phyloP scores from a whole-genome alignment of 2,113 vertebrate genomes.

The Colius striatus region DNA sequence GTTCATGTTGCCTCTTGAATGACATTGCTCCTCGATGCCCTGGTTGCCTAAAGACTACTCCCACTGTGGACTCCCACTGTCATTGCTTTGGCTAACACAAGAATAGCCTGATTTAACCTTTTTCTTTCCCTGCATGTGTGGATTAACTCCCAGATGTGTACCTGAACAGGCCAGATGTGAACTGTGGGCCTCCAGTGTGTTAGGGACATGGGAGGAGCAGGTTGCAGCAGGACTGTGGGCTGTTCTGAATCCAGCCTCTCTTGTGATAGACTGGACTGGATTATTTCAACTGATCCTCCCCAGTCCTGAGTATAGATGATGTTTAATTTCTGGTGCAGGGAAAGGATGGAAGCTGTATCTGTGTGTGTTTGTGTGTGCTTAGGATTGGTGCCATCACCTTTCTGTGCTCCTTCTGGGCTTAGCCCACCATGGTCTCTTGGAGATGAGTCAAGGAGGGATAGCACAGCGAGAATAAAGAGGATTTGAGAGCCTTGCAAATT shows the following conservation, averaged over 20 bases:
- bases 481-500: constrained; percentile 40
- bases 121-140: background rate
- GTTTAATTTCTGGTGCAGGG: background rate
- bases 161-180: background rate
- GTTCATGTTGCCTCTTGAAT: background rate
- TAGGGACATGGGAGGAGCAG: background rate
- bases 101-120: background rate
- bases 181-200: background rate
- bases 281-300: background rate
- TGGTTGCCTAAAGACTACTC: background rate
- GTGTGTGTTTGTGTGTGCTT: background rate
- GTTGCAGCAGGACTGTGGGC: background rate
- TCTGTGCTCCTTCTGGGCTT: background rate
- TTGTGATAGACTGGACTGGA: background rate
- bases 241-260: background rate
- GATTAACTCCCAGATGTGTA: background rate
- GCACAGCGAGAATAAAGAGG: background rate
- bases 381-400: background rate
- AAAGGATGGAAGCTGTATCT: background rate
- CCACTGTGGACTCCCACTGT: rapidly evolving
- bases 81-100: background rate
- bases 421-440: background rate
- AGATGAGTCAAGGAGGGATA: constrained; percentile 8
- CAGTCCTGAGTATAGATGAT: background rate
- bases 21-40: background rate